Evolutionary conservation across 1,140 invertebrate genomes (phyloP), one percentile per base, ranked within the genome.

Genomic region (Cotesia vestalis): DNA sequence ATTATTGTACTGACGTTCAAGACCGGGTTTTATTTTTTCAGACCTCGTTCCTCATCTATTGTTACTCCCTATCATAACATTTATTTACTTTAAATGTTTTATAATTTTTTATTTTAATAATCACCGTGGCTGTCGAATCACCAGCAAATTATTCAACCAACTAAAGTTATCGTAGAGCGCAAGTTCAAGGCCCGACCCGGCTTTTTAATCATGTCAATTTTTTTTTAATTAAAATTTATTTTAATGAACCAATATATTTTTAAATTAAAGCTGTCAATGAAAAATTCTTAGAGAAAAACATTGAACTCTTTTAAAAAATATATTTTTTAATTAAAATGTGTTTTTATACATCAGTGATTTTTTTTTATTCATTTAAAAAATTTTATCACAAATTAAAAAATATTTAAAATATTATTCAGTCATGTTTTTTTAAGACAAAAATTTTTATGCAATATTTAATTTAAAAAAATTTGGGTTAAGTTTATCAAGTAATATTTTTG

Each of bases 141-240:
- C 51, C 52, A 64, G 61, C 14, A 53, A 64, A 71, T 59, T 27
- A 17, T 64, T 52, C 57, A 71, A 71, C 61, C 61, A 55, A 64
- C 63, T 72, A 20, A 27, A 27, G 77, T 85, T 85, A 84, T 84
- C 83, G 80, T 84, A 83, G 83, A 80, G 80, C 40, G 40, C 85
- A 87, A 86, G 85, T 87, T 87, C 85, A 87, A 87, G 85, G 85
- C 81, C 83, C 81, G 78, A 78, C 79, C 78, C 80, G 83, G 83
- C 81, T 86, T 83, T 81, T 84, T 82, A 85, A 85, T 83, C 83
- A 78, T 79, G 76, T 80, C 40, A 46, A 46, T 46, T 46, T 46
- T 46, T 46, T 46, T 46, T 46, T 46, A 46, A 46, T 46, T 46
- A 46, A 46, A 46, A 46, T 46, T 46, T 9, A 46, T 46, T 46